These are phyloP conservation scores for Macroteleia sp. DNA, from an alignment of 2,888 invertebrate species.

Conservation along the genomic window DNA sequence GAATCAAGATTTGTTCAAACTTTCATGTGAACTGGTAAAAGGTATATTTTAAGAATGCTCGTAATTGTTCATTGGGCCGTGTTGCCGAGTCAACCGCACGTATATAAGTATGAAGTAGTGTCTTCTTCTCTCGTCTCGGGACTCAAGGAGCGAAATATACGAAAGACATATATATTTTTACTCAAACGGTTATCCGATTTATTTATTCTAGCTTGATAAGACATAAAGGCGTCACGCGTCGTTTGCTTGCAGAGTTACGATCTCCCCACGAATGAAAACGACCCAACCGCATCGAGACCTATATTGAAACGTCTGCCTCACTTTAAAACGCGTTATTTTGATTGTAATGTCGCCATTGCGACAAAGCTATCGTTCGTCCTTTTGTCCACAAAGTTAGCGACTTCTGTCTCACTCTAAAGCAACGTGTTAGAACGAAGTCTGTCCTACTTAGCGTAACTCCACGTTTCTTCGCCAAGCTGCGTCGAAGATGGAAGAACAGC, in stretches of 20 bases:
- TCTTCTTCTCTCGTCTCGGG: slow-evolving; percentile 21
- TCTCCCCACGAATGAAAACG: slow-evolving; percentile 58
- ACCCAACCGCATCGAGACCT: slow-evolving; percentile 57
- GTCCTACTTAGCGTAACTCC: slow-evolving; percentile 58
- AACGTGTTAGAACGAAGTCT: slow-evolving; percentile 46
- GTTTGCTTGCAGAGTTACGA: slow-evolving; percentile 72
- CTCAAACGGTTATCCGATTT: slow-evolving; percentile 68
- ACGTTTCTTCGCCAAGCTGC: slow-evolving; percentile 48
- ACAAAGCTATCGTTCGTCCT: slow-evolving; percentile 69
- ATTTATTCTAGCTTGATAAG: slow-evolving; percentile 73
- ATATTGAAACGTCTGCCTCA: slow-evolving; percentile 73
- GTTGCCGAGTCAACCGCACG: slow-evolving; percentile 61
- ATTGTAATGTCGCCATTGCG: slow-evolving; percentile 76
- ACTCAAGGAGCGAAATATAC: slow-evolving; percentile 16
- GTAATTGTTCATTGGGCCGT: slow-evolving; percentile 64
- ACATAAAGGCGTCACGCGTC: slow-evolving; percentile 72
- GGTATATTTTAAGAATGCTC: slow-evolving; percentile 61
- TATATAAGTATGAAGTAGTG: slow-evolving; percentile 61
- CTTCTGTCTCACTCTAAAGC: slow-evolving; percentile 39
- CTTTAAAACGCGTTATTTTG: slow-evolving; percentile 79
- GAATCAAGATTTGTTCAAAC: slow-evolving; percentile 35
- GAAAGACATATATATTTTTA: slow-evolving; percentile 30
- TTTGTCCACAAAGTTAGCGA: slow-evolving; percentile 60
- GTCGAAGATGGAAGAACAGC: slow-evolving; percentile 72
- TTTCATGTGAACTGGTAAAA: slow-evolving; percentile 18